Base-by-base conservation (phyloP, 2,888 invertebrate genomes). In the Onthophagus sagittarius region DNA sequence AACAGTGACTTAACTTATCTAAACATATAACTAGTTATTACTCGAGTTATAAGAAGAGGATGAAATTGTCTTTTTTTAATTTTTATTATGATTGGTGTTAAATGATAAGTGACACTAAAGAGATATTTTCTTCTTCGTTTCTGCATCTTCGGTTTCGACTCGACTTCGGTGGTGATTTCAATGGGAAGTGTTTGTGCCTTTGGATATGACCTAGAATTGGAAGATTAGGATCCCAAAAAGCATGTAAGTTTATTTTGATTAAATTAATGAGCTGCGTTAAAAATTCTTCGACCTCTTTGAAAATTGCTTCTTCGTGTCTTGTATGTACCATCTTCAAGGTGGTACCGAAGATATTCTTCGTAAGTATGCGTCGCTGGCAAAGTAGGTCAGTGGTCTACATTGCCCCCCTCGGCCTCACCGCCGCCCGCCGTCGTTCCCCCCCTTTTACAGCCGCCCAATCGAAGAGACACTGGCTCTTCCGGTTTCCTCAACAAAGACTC, bases 301-400 rank as follows among this genome's bases (percentile, higher is more conserved):
- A 53, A 53, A 53, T 53, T 53, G 6, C 39, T 53, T 11, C 39
- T 53, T 53, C 39, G 39, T 53, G 39, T 53, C 39, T 53, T 11
- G 39, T 53, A 53, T 53, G 67, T 67, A 67, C 67, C 67, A 67
- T 67, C 67, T 23, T 31, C 23, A 31, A 23, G 67, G 31, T 67
- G 67, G 67, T 67, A 67, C 67, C 67, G 67, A 67, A 67, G 67
- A 23, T n/a, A n/a, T 67, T 15, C 67, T 32, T 67, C 67, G 53
- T 71, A 73, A 75, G 73, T 75, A 75, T 78, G 81, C 81, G 81
- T 81, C 79, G 81, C 80, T 80, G 79, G 78, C 79, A 81, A 83
- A 81, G 83, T 84, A 77, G 83, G 83, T 83, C 83, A 82, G 80
- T 81, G 83, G 82, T 80, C 83, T 81, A 84, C 82, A 82, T 83